Conservation (phyloP, 2,113 vertebrate species). For the Sakesphorus luctuosus region DNA sequence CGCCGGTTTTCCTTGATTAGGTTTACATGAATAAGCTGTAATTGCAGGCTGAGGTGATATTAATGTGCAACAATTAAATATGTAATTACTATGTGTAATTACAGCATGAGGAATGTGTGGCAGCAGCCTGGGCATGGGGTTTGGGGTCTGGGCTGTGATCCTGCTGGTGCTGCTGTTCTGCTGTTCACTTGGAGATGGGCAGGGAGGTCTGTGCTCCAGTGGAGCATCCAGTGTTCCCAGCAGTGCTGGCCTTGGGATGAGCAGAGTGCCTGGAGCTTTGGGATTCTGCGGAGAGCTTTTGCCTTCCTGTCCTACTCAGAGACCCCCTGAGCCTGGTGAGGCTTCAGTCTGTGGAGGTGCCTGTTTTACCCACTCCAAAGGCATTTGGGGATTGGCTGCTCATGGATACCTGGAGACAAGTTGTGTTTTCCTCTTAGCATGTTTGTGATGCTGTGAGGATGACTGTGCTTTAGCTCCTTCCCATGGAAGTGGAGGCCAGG, state of each 20-base stretch:
- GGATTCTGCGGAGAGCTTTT: not conserved
- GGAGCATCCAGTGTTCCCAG: not conserved
- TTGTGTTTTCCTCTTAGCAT: not conserved
- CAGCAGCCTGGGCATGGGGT: not conserved
- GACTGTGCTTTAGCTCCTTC: not conserved
- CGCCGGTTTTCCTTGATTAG: constrained; percentile 76
- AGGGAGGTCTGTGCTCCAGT: not conserved
- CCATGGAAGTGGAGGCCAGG: not conserved
- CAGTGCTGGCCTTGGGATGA: not conserved
- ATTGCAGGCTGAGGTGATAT: constrained; percentile 69
- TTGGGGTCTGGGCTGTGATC: not conserved
- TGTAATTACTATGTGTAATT: constrained; percentile 72
- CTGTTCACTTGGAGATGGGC: not conserved
- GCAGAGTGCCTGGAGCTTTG: not conserved
- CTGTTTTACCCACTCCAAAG: not conserved
- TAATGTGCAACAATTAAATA: constrained; percentile 72
- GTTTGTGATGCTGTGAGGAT: not conserved
- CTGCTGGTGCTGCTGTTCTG: not conserved
- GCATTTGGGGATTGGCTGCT: not conserved
- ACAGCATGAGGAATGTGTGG: not conserved
- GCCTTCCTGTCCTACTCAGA: not conserved
- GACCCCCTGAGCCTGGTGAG: not conserved
- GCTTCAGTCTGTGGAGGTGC: not conserved
- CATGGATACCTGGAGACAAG: not conserved
- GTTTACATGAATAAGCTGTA: constrained; percentile 71